Percentiles rank a stretch among this genome's conserved stretches.
Evolutionary conservation across 2,888 invertebrate genomes (phyloP).

Genomic region (Lutraria lutraria): DNA sequence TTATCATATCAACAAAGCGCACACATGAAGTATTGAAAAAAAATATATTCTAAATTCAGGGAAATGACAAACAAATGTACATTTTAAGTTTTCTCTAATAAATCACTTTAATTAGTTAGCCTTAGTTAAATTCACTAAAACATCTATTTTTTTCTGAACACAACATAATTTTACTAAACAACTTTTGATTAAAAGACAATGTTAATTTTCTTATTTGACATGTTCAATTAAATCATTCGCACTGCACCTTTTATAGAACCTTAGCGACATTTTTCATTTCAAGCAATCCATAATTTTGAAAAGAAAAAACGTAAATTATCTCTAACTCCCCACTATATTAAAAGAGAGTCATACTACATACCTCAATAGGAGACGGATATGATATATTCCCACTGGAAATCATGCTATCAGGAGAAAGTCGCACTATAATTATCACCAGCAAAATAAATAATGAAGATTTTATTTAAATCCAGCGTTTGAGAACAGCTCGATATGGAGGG

Average conservation of each 20-base stretch:
- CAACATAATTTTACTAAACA: background rate
- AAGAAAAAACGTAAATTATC: background rate
- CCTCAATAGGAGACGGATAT: background rate
- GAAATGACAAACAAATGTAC: background rate
- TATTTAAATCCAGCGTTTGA: background rate
- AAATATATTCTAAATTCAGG: background rate
- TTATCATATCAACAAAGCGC: too few relatives aligned
- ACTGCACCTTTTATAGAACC: background rate
- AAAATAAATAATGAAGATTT: background rate
- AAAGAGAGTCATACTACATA: background rate
- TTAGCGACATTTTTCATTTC: constrained; percentile 13
- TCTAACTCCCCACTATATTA: background rate
- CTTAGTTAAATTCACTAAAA: background rate
- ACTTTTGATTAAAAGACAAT: background rate
- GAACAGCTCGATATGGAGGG: background rate
- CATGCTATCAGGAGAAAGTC: background rate
- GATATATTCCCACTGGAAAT: constrained; percentile 12
- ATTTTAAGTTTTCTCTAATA: background rate
- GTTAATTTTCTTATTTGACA: background rate
- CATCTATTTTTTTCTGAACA: background rate
- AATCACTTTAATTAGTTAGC: background rate
- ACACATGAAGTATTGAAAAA: too few relatives aligned
- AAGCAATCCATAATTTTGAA: background rate
- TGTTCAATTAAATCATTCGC: background rate
- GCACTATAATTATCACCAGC: background rate